phyloP scores from a whole-genome alignment of 2,113 vertebrate genomes.

The Ctenomys sociabilis region DNA sequence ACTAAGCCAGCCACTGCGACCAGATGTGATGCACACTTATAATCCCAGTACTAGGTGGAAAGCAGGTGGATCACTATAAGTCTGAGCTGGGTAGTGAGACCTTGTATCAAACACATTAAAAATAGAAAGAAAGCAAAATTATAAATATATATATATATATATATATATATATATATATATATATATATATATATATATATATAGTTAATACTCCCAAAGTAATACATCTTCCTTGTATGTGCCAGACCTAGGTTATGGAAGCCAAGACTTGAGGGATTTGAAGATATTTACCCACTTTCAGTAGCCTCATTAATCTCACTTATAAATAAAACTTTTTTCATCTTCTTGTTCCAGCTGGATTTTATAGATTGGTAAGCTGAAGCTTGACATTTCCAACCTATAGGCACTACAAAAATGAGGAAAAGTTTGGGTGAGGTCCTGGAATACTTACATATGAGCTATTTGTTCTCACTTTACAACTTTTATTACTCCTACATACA shows the following conservation, averaged over 20 bases:
- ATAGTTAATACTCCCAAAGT: constrained; percentile 56
- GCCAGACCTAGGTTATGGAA: constrained; percentile 40
- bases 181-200: no score
- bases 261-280: not conserved
- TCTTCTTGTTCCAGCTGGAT: constrained; percentile 34
- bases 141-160: no score
- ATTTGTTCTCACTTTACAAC: no score
- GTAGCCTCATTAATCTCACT: constrained; percentile 29
- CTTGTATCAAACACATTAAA: no score
- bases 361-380: constrained; percentile 33
- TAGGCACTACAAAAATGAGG: not conserved
- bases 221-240: constrained; percentile 51
- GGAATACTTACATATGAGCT: not conserved
- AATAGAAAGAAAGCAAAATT: no score
- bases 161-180: no score
- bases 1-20: no score
- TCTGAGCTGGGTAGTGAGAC: no score
- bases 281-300: constrained; percentile 61
- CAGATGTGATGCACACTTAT: no score
- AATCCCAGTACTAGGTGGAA: no score
- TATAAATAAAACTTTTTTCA: constrained; percentile 56
- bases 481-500: no score
- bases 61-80: no score
- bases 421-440: not conserved
- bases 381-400: not conserved